Base-by-base conservation (phyloP, 2,888 invertebrate species). In the Cryptophagus acutangulus region DNA sequence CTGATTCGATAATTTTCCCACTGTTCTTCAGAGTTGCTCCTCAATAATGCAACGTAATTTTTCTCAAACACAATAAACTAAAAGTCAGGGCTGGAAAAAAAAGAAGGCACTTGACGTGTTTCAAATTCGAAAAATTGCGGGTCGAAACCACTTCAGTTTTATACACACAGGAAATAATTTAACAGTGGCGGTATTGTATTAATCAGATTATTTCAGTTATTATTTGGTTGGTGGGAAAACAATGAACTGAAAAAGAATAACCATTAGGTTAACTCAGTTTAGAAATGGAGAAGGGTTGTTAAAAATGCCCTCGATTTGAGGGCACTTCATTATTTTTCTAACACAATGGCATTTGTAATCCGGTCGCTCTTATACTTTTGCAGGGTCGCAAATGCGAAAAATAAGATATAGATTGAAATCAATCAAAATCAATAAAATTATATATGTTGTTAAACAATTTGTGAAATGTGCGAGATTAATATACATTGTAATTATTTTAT, bases 161-260 rank as follows among this genome's bases (percentile, higher is more conserved):
- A n/a, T n/a, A n/a, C n/a, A n/a, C n/a, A n/a, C 3, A 31, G n/a
- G 12, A 31, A 8, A 29, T 8, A 31, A 13, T 13, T 31, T 31
- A 31, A 31, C 31, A 31, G 31, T 29, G 29, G n/a, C 14, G 26
- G 13, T 15, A 31, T 31, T 31, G 15, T 8, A 31, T 31, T 31
- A 15, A 16, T 31, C 13, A 31, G 31, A 31, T 10, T 31, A 15
- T 31, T 15, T 13, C 31, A 31, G 12, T 28, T 28, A 28, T 28
- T 20, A 6, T 10, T 42, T 33, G 34, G 28, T 28, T 36, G 33
- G 20, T 43, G 29, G 13, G 39, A 48, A 48, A 46, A 48, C 48
- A 51, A 51, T 46, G 41, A 38, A 41, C 51, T 48, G 51, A 35
- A 51, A 51, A 51, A 48, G 51, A 51, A 51, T 51, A 48, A 51